These are phyloP conservation scores for Cyclophora punctaria DNA, from an alignment of 2,888 invertebrate genomes.

Conservation along the genomic window DNA sequence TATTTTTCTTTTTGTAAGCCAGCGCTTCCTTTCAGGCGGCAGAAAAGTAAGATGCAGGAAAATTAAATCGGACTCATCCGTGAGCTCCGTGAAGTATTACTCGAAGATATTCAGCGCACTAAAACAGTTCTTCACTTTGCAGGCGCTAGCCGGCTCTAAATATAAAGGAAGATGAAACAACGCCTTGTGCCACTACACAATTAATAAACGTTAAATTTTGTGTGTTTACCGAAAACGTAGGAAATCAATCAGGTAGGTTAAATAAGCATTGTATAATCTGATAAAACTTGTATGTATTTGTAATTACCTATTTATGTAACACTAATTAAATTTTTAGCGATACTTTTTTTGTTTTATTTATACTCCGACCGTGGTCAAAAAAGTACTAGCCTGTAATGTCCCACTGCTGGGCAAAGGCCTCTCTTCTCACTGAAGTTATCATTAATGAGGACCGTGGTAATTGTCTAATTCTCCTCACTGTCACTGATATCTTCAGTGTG, in stretches of 20 bases:
- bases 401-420: no score
- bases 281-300: constrained; percentile 54
- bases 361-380: no score
- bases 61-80: constrained; percentile 63
- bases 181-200: constrained; percentile 5
- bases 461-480: no score
- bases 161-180: constrained; percentile 59
- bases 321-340: constrained; percentile 56
- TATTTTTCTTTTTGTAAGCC: constrained; percentile 40
- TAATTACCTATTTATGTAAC: constrained; percentile 53
- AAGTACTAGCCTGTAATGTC: no score
- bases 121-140: constrained; percentile 72
- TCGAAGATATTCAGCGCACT: constrained; percentile 66
- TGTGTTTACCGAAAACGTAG: constrained; percentile 21
- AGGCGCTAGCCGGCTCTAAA: constrained; percentile 65
- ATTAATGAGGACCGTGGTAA: no score
- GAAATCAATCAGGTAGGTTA: constrained; percentile 45
- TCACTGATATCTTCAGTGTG: no score
- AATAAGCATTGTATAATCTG: constrained; percentile 34
- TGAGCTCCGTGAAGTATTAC: constrained; percentile 61
- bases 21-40: constrained; percentile 64
- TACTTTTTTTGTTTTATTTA: not conserved
- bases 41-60: constrained; percentile 70
- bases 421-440: no score
- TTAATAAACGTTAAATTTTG: constrained; percentile 21